Percentiles rank a stretch among this genome's conserved stretches.
These are phyloP conservation scores for Macrosoma leucophasiata DNA, from an alignment of 2,888 invertebrate genomes.

Conservation along the genomic window DNA sequence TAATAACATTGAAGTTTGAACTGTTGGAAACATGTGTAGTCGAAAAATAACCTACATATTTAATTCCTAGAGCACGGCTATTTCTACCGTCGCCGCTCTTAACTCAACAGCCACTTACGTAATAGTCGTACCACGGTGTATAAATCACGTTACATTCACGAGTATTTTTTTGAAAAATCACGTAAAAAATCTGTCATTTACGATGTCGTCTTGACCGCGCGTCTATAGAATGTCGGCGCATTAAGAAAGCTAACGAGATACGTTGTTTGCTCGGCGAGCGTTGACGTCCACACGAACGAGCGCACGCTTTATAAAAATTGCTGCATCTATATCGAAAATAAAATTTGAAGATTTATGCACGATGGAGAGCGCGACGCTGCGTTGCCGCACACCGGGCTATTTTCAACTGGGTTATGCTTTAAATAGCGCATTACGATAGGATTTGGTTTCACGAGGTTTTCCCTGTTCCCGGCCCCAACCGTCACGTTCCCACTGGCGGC, in stretches of 20 bases:
- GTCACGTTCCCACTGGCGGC: slow-evolving; percentile 50
- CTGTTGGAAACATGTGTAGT: too few species aligned
- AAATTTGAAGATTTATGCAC: slow-evolving; percentile 71
- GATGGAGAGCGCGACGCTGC: slow-evolving; percentile 64
- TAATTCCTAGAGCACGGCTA: too few species aligned
- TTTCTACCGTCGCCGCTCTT: too few species aligned
- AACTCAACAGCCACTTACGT: too few species aligned
- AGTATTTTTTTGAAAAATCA: too few species aligned
- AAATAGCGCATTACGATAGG: slow-evolving; percentile 75
- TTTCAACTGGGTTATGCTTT: slow-evolving; percentile 73
- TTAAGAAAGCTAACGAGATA: slow-evolving; percentile 15
- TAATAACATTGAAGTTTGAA: too few species aligned
- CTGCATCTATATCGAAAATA: slow-evolving; percentile 66
- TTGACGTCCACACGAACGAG: slow-evolving; percentile 33
- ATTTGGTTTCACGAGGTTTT: slow-evolving; percentile 75
- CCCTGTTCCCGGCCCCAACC: slow-evolving; percentile 60
- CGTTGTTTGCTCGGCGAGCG: slow-evolving; percentile 13
- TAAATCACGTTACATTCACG: too few species aligned
- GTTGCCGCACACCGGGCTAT: slow-evolving; percentile 70
- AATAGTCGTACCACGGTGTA: too few species aligned
- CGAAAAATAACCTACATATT: too few species aligned
- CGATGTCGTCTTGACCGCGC: too few species aligned
- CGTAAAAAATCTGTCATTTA: too few species aligned
- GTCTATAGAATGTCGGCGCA: too few species aligned
- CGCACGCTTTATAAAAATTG: slow-evolving; percentile 40